phyloP scores from a whole-genome alignment of 1,140 invertebrate genomes.

The Frieseomelitta varia region DNA sequence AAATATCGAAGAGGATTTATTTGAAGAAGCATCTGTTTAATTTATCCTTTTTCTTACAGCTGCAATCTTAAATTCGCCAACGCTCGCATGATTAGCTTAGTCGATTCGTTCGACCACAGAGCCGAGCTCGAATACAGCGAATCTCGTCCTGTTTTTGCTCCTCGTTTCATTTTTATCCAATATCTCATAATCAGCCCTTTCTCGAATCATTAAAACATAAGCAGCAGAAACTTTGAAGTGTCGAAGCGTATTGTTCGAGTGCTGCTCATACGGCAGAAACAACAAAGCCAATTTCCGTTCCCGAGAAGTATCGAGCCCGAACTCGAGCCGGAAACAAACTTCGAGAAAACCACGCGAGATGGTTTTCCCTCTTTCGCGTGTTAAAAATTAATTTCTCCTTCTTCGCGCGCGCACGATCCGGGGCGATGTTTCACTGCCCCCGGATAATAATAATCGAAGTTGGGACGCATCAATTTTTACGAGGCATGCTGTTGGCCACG shows the following conservation, averaged over 20 bases:
- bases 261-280: not conserved
- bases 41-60: too few relatives aligned
- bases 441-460: not conserved
- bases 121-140: not conserved
- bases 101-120: not conserved
- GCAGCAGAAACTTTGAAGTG: constrained; percentile 1
- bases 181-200: too few relatives aligned
- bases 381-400: constrained; percentile 25
- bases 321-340: not conserved
- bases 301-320: not conserved
- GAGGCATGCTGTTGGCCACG: not conserved
- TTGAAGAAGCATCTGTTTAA: not conserved
- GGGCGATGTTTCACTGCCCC: not conserved
- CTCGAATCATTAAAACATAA: not conserved
- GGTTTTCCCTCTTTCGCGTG: not conserved
- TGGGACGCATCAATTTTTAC: constrained; percentile 32
- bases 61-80: too few relatives aligned
- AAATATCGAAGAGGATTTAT: too few relatives aligned
- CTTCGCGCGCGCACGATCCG: not conserved
- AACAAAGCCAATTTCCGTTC: not conserved
- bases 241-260: not conserved
- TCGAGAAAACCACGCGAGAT: not conserved
- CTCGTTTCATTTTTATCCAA: not conserved
- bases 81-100: too few relatives aligned
- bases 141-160: not conserved